Percentiles rank a stretch among this genome's conserved stretches.
phyloP scores from a whole-genome alignment of 2,113 vertebrate species.

The Coreoperca whiteheadi region DNA sequence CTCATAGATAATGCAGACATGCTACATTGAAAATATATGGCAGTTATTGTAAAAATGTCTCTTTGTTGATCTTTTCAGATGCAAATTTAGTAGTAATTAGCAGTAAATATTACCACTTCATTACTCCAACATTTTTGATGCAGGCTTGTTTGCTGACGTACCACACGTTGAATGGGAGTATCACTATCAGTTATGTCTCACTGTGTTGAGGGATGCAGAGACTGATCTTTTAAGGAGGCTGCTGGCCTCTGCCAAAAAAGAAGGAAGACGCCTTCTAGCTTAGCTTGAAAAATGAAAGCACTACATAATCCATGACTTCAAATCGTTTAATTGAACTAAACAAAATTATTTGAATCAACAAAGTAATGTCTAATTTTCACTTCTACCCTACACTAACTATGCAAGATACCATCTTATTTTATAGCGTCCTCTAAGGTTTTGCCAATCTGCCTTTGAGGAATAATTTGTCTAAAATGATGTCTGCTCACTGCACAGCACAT shows the following conservation, averaged over 20 bases:
- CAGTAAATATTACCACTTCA: not conserved
- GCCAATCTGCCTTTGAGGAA: not conserved
- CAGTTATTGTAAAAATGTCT: too few species aligned
- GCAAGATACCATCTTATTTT: not conserved
- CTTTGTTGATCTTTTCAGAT: too few species aligned
- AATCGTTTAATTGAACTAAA: not conserved
- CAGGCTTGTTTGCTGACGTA: not conserved
- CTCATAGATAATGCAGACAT: too few species aligned
- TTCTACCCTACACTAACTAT: not conserved
- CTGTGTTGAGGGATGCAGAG: not conserved
- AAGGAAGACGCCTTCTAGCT: not conserved
- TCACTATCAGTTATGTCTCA: not conserved
- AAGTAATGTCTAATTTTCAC: not conserved
- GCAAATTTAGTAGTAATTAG: too few species aligned
- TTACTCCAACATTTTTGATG: not conserved
- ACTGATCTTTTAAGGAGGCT: not conserved
- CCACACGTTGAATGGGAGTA: not conserved
- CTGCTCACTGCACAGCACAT: not conserved
- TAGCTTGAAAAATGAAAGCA: not conserved
- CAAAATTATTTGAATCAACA: too few species aligned
- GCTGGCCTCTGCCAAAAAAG: not conserved
- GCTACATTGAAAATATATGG: too few species aligned
- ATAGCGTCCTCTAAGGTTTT: not conserved
- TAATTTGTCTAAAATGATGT: conserved; percentile 2
- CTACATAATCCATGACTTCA: not conserved